Base-by-base conservation (phyloP, 2,797 vertebrate genomes). In the Acipenser ruthenus region DNA sequence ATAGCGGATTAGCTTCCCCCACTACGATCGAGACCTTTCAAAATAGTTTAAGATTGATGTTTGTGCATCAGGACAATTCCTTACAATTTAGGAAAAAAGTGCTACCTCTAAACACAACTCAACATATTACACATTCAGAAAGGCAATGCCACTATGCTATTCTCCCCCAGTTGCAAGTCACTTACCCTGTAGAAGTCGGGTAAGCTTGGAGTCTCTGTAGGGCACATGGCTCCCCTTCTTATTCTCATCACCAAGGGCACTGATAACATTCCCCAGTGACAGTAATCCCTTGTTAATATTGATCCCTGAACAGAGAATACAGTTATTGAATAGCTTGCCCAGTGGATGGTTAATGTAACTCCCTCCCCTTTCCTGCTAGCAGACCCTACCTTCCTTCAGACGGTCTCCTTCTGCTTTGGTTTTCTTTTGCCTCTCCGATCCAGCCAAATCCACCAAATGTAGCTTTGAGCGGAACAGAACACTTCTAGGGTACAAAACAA, bases 381-480 rank as follows among this genome's bases (percentile, higher is more conserved):
- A 37, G 23, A 37, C 23, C 79, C 84, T 67, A 97, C 96, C 96
- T 87, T 98, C 96, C 72, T 94, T 96, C 2, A 99, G 87, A 9
- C 96, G 84, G 73, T 97, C 94, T 56, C 96, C 96, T 77, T 98
- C 94, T 6, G 96, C 95, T 75, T 98, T 98, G 5, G 96, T 98
- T 80, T 98, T 98, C 80, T 99, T 99, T 71, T 97, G 95, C 69
- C 96, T 91, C 78, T 99, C 96, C 0, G 96, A 98, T 63, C 96
- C 96, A 69, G 96, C 96, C 10, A 99, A 83, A 77, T 98, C 96
- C 70, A 99, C 96, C 10, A 99, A 87, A 74, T 97, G 96, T 0
- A 99, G 77, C 77, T 99, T 99, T 49, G 90, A 95, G 71, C 88
- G 87, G 71, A 37, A 37, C 23, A 37, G 23, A 37, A 37, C 88